phyloP scores from a whole-genome alignment of 2,888 invertebrate genomes.

The Aspidiotus rigidus region DNA sequence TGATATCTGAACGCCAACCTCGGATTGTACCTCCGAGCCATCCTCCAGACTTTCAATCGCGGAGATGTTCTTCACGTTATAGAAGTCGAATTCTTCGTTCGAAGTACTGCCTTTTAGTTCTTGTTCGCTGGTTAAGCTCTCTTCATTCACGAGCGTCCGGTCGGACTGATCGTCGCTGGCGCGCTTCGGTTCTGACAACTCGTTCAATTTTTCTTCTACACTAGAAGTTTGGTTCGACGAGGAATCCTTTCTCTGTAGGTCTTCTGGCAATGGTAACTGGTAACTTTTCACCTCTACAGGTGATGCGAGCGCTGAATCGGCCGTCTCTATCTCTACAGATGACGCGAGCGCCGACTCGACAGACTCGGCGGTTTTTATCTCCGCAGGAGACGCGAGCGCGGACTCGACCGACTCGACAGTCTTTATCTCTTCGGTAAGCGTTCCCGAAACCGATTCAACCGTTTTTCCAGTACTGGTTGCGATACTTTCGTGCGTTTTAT shows the following conservation, averaged over 20 bases:
- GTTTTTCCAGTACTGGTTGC: not conserved
- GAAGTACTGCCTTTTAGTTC: not conserved
- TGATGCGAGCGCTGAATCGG: not conserved
- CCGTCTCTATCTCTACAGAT: not conserved
- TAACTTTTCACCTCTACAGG: not conserved
- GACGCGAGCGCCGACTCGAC: not conserved
- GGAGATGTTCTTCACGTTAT: slow-evolving; percentile 13
- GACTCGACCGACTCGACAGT: not conserved
- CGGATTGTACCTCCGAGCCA: not conserved
- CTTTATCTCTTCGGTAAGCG: not conserved
- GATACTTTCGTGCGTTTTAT: not conserved
- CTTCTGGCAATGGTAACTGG: not conserved
- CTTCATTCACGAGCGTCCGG: not conserved
- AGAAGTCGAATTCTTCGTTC: slow-evolving; percentile 9
- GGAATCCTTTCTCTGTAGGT: not conserved
- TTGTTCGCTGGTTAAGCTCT: not conserved
- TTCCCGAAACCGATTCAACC: not conserved
- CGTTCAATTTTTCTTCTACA: not conserved
- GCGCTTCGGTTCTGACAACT: not conserved
- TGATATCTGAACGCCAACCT: not conserved
- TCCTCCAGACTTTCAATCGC: slow-evolving; percentile 18
- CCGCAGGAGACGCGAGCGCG: not conserved
- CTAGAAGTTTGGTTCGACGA: not conserved
- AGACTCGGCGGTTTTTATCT: not conserved
- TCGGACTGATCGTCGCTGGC: not conserved